Evolutionary conservation across 2,888 invertebrate species (phyloP), one percentile per base, ranked within the genome.

Genomic region (Nomada ferruginata): DNA sequence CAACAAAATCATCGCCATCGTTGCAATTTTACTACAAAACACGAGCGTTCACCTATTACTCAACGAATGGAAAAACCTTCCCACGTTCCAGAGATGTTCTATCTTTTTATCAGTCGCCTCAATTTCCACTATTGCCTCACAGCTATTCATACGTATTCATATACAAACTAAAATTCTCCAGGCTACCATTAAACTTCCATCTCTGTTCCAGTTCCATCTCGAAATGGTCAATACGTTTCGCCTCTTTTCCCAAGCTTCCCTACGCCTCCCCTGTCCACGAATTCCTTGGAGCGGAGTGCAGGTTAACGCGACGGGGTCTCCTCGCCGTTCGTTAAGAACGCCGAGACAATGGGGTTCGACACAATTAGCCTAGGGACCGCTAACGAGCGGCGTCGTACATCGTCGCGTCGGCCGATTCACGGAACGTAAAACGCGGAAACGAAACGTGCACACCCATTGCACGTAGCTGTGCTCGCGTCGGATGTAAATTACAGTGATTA

Each of bases 401-500:
- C 61, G 61, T 57, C 44, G 50, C 61, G 61, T 57, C 44, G 50
- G 52, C 57, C 23, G 42, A 44, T 69, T 20, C 29, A 26, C 36
- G 57, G 20, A 79, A 75, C 76, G 52, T 15, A 13, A 52, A 69
- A 76, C 76, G 53, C 61, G 76, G 76, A 78, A 68, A 76, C 55
- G 78, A 68, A 68, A 68, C 76, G 36, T 5, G 23, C 68, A 42
- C 57, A 57, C 55, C 57, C 55, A 63, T 77, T 77, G 77, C 66
- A 42, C 77, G 64, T 60, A 52, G 18, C 59, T 18, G 44, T 60
- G 47, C 50, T 42, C 42, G 55, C 26, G 68, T 78, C 78, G 20
- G 68, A 77, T 77, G 77, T 68, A 78, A 78, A 78, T 78, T 69
- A 77, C 61, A 76, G 77, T 78, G 77, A 77, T 78, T 78, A 78